These are phyloP conservation scores for Germaria angustata DNA, from an alignment of 2,888 invertebrate species.

Conservation along the genomic window DNA sequence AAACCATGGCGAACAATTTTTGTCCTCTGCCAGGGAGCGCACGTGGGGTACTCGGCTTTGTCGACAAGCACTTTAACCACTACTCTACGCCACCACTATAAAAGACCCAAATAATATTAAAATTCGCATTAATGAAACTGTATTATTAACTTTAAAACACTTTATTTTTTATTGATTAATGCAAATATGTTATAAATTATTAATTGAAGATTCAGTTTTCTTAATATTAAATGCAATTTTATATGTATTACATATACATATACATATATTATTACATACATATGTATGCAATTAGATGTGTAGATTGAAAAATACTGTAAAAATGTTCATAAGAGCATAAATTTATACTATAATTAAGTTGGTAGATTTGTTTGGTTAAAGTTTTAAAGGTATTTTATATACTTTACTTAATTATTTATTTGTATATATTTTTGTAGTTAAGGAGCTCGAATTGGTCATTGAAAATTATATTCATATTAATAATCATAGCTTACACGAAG, in stretches of 20 bases:
- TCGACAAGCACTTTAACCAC: too few relatives aligned
- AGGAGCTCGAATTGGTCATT: conserved; percentile 47
- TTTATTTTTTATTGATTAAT: conserved; percentile 28
- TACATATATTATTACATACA: conserved; percentile 32
- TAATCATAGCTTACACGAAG: not conserved
- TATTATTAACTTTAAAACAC: conserved; percentile 13
- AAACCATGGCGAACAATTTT: too few relatives aligned
- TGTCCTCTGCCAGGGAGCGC: too few relatives aligned
- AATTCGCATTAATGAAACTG: not conserved
- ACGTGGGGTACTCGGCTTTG: too few relatives aligned
- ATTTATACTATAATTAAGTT: conserved; percentile 60
- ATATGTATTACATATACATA: too few relatives aligned
- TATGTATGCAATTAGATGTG: conserved; percentile 8
- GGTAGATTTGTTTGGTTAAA: conserved; percentile 52
- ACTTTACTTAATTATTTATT: not conserved
- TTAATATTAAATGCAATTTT: conserved; percentile 39
- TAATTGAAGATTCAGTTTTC: conserved; percentile 37
- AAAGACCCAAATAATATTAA: too few relatives aligned
- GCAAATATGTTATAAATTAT: conserved; percentile 57
- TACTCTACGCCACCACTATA: too few relatives aligned
- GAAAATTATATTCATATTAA: not conserved
- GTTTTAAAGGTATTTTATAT: conserved; percentile 21
- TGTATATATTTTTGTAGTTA: conserved; percentile 24
- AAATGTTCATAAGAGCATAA: conserved; percentile 65
- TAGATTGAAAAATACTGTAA: conserved; percentile 61